phyloP scores from a whole-genome alignment of 2,113 vertebrate genomes.

The Fulmarus glacialis region DNA sequence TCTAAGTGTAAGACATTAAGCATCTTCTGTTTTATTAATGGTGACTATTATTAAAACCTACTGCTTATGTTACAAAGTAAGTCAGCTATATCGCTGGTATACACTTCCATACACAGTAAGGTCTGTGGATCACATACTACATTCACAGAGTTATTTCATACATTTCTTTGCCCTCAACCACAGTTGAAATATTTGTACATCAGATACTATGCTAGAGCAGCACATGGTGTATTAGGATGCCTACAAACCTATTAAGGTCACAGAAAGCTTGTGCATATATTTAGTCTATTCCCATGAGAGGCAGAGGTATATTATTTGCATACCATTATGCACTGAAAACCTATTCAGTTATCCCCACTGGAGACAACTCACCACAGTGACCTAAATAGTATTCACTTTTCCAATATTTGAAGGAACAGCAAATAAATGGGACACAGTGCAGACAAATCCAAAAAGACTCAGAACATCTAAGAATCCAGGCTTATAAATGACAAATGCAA shows the following conservation, averaged over 20 bases:
- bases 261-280: constrained; percentile 32
- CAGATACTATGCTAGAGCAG: background rate
- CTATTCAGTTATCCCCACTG: constrained; percentile 27
- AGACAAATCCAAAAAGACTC: constrained; percentile 6
- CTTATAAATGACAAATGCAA: constrained; percentile 18
- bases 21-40: background rate
- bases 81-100: background rate
- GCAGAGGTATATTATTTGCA: constrained; percentile 58
- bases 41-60: background rate
- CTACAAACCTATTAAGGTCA: constrained; percentile 52
- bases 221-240: background rate
- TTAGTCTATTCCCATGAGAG: constrained; percentile 24
- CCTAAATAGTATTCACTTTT: constrained; percentile 48
- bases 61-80: background rate
- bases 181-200: background rate
- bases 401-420: constrained; percentile 13
- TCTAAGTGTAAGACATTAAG: background rate
- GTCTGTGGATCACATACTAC: background rate
- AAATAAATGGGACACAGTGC: constrained; percentile 19
- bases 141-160: background rate
- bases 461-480: background rate
- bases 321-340: constrained; percentile 49
- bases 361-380: constrained; percentile 48
- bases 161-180: background rate
- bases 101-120: background rate